Conservation (phyloP, 1,140 invertebrate genomes). For the Himalopsyche phryganea region DNA sequence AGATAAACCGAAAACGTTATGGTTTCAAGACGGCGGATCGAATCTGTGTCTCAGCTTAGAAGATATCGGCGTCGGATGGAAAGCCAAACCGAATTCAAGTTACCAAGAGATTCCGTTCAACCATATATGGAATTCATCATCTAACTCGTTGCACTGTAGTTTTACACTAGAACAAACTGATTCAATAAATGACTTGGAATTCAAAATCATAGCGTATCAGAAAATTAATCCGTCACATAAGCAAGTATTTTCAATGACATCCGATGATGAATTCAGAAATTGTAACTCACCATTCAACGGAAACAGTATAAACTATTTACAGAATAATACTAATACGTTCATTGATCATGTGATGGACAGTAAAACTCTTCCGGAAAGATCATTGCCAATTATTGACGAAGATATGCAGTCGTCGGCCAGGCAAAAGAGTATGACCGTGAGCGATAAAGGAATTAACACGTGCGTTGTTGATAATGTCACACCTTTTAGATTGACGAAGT, state of each 20-base stretch:
- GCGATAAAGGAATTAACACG: conserved; percentile 55
- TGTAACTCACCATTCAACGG: conserved; percentile 6
- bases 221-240: conserved; percentile 51
- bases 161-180: conserved; percentile 74
- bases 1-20: conserved; percentile 81
- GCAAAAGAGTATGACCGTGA: conserved; percentile 53
- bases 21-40: conserved; percentile 85
- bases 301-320: conserved; percentile 7
- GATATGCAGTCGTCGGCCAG: conserved; percentile 42
- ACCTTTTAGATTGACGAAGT: conserved; percentile 73
- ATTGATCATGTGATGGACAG: conserved; percentile 22
- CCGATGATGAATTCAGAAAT: conserved; percentile 21
- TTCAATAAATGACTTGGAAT: conserved; percentile 51
- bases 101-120: conserved; percentile 91
- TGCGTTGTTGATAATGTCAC: conserved; percentile 50
- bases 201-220: conserved; percentile 49
- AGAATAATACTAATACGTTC: conserved; percentile 10
- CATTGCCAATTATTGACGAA: conserved; percentile 40
- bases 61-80: conserved; percentile 82
- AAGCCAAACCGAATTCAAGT: conserved; percentile 76
- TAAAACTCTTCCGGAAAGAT: conserved; percentile 28
- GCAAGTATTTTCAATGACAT: conserved; percentile 46
- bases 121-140: conserved; percentile 88
- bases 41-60: conserved; percentile 84
- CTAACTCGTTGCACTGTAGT: conserved; percentile 82